phyloP scores from a whole-genome alignment of 2,797 vertebrate species.

The Euphonia xanthogaster region DNA sequence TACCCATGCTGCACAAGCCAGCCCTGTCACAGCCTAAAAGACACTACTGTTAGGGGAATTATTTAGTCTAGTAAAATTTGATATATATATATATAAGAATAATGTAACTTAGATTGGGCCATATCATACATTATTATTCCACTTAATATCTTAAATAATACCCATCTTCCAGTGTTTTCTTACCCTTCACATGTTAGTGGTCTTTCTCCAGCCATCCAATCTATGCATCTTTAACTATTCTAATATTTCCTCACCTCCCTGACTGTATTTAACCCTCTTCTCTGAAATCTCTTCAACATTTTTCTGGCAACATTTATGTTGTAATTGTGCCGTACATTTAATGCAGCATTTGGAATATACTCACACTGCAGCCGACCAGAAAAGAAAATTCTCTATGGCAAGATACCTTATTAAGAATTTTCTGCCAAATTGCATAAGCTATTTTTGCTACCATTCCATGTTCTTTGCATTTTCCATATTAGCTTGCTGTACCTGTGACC shows the following conservation, averaged over 20 bases:
- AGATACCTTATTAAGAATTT: neutral
- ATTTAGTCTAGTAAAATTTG: neutral
- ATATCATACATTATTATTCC: neutral
- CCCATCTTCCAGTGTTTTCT: neutral
- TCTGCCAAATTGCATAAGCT: neutral
- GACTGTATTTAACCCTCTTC: neutral
- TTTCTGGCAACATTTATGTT: neutral
- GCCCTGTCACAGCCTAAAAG: neutral
- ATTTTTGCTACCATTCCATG: neutral
- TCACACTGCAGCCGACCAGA: neutral
- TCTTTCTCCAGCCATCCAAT: neutral
- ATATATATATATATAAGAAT: neutral
- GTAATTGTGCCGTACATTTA: neutral
- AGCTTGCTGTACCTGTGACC: neutral
- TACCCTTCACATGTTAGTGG: neutral
- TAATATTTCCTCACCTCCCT: neutral
- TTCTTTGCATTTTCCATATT: fast-evolving
- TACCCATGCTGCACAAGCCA: neutral
- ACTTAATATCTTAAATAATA: neutral
- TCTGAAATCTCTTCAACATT: neutral
- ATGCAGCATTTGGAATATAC: neutral
- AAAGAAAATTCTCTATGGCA: neutral
- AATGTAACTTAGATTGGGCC: neutral
- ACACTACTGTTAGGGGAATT: neutral
- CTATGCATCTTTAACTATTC: neutral